Evolutionary conservation across 2,888 invertebrate genomes (phyloP).

Genomic region (Cerceris rybyensis): DNA sequence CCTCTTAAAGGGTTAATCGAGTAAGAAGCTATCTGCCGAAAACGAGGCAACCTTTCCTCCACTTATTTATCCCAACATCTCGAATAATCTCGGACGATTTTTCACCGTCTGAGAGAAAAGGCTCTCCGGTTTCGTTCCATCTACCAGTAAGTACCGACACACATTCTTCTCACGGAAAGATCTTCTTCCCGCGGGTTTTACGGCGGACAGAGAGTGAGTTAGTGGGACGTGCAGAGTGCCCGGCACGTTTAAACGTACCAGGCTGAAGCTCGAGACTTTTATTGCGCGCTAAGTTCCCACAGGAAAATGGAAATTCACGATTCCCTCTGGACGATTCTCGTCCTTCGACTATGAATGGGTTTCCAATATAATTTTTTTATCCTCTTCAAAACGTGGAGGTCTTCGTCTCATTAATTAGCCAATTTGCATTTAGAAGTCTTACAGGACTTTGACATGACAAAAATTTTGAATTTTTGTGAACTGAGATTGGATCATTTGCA

Average conservation of each 20-base stretch:
- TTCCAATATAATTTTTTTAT: neutral
- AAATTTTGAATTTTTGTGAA: too few relatives aligned
- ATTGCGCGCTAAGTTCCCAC: slow-evolving; percentile 22
- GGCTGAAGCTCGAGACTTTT: slow-evolving; percentile 33
- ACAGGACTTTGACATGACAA: too few relatives aligned
- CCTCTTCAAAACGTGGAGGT: neutral
- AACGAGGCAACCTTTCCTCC: neutral
- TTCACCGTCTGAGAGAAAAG: slow-evolving; percentile 13
- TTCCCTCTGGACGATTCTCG: slow-evolving; percentile 3
- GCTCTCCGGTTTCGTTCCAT: neutral
- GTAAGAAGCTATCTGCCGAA: too few relatives aligned
- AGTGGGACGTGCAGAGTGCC: slow-evolving; percentile 14
- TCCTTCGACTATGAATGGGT: slow-evolving; percentile 15
- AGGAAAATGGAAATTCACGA: slow-evolving; percentile 45
- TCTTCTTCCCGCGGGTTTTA: slow-evolving; percentile 37
- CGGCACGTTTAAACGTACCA: slow-evolving; percentile 3
- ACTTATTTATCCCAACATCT: neutral
- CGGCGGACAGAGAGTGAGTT: slow-evolving; percentile 42
- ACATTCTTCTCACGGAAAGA: slow-evolving; percentile 30
- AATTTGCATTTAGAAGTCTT: too few relatives aligned
- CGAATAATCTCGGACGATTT: slow-evolving; percentile 3
- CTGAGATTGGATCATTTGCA: too few relatives aligned
- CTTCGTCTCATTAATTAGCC: neutral
- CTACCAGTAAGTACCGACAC: slow-evolving; percentile 21
- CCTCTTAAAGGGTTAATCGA: too few relatives aligned